Conservation (phyloP, 2,113 vertebrate genomes). For the Grammomys surdaster region DNA sequence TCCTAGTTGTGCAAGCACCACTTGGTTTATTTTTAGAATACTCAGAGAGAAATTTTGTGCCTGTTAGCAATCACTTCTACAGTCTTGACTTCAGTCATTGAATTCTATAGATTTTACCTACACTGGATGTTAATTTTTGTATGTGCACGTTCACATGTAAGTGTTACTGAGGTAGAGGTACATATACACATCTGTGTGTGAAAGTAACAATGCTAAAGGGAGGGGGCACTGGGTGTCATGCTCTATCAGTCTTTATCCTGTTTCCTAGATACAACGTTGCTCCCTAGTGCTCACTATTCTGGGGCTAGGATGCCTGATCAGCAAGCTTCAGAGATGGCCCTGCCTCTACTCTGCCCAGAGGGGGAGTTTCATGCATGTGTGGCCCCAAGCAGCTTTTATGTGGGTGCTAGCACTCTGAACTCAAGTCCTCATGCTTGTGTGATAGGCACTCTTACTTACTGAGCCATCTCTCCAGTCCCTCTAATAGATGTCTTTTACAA, state of each 20-base stretch:
- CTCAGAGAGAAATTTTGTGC: background rate
- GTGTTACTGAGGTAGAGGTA: too few relatives aligned
- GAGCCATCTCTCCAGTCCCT: background rate
- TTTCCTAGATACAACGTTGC: too few relatives aligned
- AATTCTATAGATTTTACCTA: background rate
- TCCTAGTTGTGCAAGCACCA: background rate
- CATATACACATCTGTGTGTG: too few relatives aligned
- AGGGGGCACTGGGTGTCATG: too few relatives aligned
- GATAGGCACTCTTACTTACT: too few relatives aligned
- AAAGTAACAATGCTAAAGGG: background rate
- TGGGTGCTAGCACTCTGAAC: background rate
- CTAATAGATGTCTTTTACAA: background rate
- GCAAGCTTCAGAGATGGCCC: background rate
- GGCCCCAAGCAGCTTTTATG: background rate
- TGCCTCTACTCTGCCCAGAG: background rate
- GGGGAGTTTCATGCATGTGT: background rate
- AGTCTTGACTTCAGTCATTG: background rate
- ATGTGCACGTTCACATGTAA: too few relatives aligned
- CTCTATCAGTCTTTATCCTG: background rate
- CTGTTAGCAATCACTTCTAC: background rate
- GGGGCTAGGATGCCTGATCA: background rate
- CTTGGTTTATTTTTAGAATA: background rate
- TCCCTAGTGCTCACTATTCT: background rate
- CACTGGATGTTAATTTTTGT: too few relatives aligned
- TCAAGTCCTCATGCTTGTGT: background rate